Conservation (phyloP, 92 coral and sea anemone species). For the Palythoa grandiflora region DNA sequence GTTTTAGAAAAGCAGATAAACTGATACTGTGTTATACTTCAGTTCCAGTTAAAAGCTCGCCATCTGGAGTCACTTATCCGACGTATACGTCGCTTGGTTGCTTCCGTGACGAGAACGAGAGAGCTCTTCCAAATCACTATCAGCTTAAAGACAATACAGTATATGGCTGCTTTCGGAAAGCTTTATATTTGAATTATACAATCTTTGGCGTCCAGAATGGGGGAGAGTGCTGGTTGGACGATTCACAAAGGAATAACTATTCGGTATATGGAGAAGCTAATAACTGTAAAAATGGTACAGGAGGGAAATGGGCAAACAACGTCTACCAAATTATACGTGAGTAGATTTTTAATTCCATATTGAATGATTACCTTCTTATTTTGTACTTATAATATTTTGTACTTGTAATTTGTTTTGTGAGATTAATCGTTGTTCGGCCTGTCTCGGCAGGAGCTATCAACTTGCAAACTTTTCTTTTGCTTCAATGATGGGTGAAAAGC, state of each 20-base stretch:
- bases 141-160: background rate
- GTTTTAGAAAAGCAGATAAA: too few species aligned
- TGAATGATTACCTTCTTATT: background rate
- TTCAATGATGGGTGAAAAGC: too few species aligned
- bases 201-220: background rate
- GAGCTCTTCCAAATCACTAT: background rate
- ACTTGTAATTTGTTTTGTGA: background rate
- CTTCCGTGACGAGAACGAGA: background rate
- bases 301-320: background rate
- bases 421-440: too few species aligned
- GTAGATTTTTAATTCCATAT: background rate
- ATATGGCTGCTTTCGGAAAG: background rate
- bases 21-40: too few species aligned
- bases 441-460: too few species aligned
- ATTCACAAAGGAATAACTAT: background rate
- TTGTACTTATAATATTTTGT: background rate
- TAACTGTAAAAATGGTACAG: background rate
- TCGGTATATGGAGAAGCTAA: background rate
- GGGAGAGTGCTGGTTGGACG: slow-evolving; percentile 1
- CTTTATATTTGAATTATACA: background rate
- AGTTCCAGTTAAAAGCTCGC: too few species aligned
- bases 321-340: slow-evolving; percentile 31
- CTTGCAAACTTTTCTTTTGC: too few species aligned
- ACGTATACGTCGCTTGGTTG: background rate
- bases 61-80: background rate